phyloP scores from a whole-genome alignment of 2,113 vertebrate species.

The Coracopsis vasa region DNA sequence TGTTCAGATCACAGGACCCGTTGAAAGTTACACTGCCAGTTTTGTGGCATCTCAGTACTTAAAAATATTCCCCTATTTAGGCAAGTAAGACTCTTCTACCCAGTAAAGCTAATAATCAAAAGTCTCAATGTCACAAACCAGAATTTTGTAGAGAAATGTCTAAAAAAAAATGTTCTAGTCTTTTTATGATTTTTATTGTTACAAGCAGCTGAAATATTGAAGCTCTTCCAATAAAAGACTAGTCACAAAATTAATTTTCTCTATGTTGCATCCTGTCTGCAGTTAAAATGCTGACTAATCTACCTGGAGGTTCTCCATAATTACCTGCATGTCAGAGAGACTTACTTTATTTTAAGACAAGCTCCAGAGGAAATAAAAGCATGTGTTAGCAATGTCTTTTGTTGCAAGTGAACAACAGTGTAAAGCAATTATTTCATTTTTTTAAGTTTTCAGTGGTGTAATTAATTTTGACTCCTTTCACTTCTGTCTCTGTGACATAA shows the following conservation, averaged over 20 bases:
- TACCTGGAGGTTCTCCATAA: not conserved
- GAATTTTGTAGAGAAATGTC: not conserved
- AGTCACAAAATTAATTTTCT: not conserved
- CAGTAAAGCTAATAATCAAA: not conserved
- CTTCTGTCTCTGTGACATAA: not conserved
- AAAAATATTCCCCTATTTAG: not conserved
- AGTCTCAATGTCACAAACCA: not conserved
- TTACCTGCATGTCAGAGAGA: not conserved
- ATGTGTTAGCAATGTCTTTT: not conserved
- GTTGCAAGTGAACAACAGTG: not conserved
- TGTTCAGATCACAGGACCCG: too few relatives aligned
- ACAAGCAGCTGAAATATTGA: not conserved
- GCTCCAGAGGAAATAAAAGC: not conserved
- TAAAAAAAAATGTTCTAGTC: not conserved
- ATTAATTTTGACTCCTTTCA: not conserved
- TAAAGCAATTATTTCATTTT: not conserved
- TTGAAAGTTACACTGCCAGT: not conserved
- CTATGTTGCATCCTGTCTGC: not conserved
- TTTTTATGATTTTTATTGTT: not conserved
- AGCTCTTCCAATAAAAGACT: not conserved
- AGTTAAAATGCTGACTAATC: not conserved
- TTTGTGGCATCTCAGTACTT: not conserved
- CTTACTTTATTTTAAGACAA: not conserved
- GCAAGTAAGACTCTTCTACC: not conserved
- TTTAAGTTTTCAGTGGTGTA: not conserved